Evolutionary conservation across 2,797 vertebrate species (phyloP).

Genomic region (Zenarchopterus dispar): DNA sequence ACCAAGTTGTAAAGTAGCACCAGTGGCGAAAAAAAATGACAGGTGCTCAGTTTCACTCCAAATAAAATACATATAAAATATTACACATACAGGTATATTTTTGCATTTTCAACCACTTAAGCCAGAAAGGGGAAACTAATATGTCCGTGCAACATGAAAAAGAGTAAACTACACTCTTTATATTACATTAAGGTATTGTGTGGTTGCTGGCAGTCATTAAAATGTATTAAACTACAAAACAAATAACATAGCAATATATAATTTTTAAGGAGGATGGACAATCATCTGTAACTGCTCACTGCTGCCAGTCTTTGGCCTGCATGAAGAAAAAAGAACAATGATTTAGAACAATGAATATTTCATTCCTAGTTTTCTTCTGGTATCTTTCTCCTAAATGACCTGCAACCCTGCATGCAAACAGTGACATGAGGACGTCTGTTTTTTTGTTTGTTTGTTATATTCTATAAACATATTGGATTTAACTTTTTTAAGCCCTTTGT

Average conservation of each 20-base stretch:
- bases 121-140: not conserved
- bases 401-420: constrained; percentile 15
- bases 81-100: not conserved
- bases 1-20: constrained; percentile 47
- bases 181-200: constrained; percentile 19
- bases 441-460: not conserved
- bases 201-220: constrained; percentile 16
- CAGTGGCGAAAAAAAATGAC: constrained; percentile 24
- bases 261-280: constrained; percentile 28
- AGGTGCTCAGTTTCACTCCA: not conserved
- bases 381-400: constrained; percentile 11
- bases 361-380: constrained; percentile 8
- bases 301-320: constrained; percentile 18
- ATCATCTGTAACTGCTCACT: constrained; percentile 32
- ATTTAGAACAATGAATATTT: constrained; percentile 36
- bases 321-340: constrained; percentile 24
- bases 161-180: constrained; percentile 38
- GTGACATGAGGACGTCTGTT: not conserved
- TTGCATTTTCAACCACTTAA: not conserved
- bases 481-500: too few relatives aligned
- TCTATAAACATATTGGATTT: too few relatives aligned
- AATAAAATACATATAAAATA: constrained; percentile 11
- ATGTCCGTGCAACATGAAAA: constrained; percentile 16
- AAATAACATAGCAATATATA: constrained; percentile 19
- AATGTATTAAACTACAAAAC: constrained; percentile 49